Conservation (phyloP, 2,113 vertebrate species). For the Albula glossodonta region DNA sequence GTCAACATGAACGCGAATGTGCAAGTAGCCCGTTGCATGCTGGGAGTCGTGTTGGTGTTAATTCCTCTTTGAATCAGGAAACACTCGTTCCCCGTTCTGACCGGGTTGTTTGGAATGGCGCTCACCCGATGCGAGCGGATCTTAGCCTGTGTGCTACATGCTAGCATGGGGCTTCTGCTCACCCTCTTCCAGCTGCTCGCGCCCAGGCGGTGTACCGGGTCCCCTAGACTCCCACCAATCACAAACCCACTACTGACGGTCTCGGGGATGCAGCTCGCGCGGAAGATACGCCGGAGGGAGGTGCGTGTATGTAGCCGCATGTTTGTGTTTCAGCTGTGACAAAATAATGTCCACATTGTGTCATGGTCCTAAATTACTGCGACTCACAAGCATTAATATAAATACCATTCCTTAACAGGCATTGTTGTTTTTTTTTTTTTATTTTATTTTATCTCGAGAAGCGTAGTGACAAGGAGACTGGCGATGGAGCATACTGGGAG, state of each 20-base stretch:
- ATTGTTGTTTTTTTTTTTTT: not conserved
- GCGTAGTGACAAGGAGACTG: constrained; percentile 5
- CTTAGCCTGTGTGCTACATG: constrained; percentile 45
- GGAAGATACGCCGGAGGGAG: constrained; percentile 59
- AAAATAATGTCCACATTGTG: no score
- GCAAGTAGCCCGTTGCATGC: not conserved
- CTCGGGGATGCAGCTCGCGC: constrained; percentile 55
- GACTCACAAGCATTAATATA: no score
- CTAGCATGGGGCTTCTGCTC: constrained; percentile 46
- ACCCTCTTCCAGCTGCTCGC: constrained; percentile 34
- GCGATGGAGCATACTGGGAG: not conserved
- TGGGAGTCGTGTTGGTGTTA: not conserved
- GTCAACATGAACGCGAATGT: not conserved
- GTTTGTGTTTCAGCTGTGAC: no score
- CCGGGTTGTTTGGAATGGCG: constrained; percentile 49
- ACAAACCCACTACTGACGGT: constrained; percentile 54
- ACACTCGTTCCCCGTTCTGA: not conserved
- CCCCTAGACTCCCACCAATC: constrained; percentile 39
- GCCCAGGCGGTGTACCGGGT: constrained; percentile 10
- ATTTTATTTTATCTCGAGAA: constrained; percentile 10
- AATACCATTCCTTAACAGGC: no score
- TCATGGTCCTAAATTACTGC: no score
- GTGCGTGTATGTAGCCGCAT: constrained; percentile 37
- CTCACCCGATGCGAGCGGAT: constrained; percentile 44
- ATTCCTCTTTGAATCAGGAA: not conserved